Base-by-base conservation (phyloP, 2,888 invertebrate species). In the Agrilus cyanescens region DNA sequence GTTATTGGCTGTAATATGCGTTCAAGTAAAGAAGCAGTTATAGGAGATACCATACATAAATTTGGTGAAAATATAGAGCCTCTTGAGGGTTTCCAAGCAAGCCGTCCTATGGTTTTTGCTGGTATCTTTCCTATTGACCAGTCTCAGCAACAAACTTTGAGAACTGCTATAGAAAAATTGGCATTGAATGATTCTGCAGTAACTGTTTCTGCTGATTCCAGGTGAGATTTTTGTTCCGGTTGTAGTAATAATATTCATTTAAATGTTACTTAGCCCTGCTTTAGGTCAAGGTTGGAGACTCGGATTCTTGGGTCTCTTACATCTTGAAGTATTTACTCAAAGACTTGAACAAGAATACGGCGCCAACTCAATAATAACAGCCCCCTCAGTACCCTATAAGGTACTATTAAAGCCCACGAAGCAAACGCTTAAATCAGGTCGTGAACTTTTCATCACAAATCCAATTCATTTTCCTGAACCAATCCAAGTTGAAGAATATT, bases 101-200 rank as follows among this genome's bases (percentile, higher is more conserved):
- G 81, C 4, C 81, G 80, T 56, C 83, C 89, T 0, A 85, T 89
- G 77, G 87, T 88, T 6, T 91, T 78, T 69, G 87, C 90, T 46
- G 91, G 91, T 0, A 73, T 94, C 44, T 98, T 86, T 67, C 96
- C 97, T 0, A 73, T 84, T 38, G 91, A 95, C 64, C 90, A 93
- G 59, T 85, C 89, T 0, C 85, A 93, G 58, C 83, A 85, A 59
- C 60, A 75, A 1, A 71, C 72, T 41, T 69, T 95, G 12, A 73
- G 82, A 54, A 77, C 72, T 57, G 89, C 97, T 10, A 82, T 98
- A 41, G 90, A 91, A 48, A 91, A 91, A 66, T 71, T 98, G 36
- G 76, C 81, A n/a, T 71, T 98, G 32, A 98, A 95, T 67, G 97
- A 98, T 68, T 85, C 89, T 5, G 93, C 89, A 45, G 95, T 97